Evolutionary conservation across 2,113 vertebrate species (phyloP).

Genomic region (Mustela nigripes): DNA sequence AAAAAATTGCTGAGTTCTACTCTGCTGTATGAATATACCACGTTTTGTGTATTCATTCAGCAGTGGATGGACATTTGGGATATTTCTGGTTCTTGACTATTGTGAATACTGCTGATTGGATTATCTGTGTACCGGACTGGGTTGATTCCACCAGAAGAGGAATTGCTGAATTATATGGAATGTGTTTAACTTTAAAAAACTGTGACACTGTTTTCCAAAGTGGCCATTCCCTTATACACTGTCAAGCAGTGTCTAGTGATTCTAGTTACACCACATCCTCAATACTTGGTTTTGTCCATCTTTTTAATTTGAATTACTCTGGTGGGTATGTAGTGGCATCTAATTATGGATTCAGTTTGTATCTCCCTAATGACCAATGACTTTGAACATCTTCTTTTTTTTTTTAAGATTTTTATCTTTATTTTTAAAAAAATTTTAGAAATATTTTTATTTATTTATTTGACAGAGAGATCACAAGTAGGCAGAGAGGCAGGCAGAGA

Average conservation of each 20-base stretch:
- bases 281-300: neutral
- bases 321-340: neutral
- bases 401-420: too few relatives aligned
- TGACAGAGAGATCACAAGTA: too few relatives aligned
- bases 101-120: neutral
- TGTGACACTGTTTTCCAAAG: neutral
- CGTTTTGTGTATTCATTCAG: neutral
- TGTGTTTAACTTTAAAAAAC: neutral
- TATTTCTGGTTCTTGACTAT: neutral
- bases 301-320: slow-evolving; percentile 19
- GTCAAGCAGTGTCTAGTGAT: neutral
- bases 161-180: neutral
- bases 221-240: neutral
- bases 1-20: neutral
- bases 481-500: too few relatives aligned
- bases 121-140: neutral
- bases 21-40: neutral
- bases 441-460: too few relatives aligned
- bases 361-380: neutral
- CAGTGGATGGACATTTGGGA: neutral
- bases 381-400: neutral
- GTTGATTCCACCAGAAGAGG: neutral
- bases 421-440: too few relatives aligned
- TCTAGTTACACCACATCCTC: neutral
- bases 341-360: neutral